Evolutionary conservation across 2,797 vertebrate species (phyloP).

Genomic region (Erethizon dorsatum): DNA sequence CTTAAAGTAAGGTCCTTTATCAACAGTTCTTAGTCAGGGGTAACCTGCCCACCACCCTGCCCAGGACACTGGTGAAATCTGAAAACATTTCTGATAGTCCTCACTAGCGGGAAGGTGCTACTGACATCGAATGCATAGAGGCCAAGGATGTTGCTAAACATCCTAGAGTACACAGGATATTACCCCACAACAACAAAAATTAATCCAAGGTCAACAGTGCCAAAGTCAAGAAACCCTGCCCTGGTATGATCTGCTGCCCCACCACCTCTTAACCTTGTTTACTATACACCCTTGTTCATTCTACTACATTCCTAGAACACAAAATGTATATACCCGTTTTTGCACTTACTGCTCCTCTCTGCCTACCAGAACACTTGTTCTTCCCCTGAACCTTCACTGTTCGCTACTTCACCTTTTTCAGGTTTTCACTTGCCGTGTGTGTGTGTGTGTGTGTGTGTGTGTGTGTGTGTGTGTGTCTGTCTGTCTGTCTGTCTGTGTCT

Average conservation of each 20-base stretch:
- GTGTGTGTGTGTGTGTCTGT: not conserved
- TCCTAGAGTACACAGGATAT: not conserved
- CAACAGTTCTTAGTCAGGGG: not conserved
- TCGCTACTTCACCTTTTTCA: slow-evolving; percentile 35
- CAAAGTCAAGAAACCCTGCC: not conserved
- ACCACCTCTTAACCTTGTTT: not conserved
- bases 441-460: too few species aligned
- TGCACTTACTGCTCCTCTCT: not conserved
- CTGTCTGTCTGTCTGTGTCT: not conserved
- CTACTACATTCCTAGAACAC: not conserved
- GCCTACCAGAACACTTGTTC: not conserved
- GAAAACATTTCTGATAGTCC: slow-evolving; percentile 18
- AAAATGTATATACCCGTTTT: not conserved
- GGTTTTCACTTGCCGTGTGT: not conserved
- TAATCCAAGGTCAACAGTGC: not conserved
- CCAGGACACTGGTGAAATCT: not conserved
- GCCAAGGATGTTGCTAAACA: not conserved
- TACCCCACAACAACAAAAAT: not conserved
- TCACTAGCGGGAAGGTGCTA: not conserved
- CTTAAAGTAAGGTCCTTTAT: slow-evolving; percentile 10
- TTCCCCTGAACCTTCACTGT: not conserved
- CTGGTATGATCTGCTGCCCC: not conserved
- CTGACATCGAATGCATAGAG: not conserved
- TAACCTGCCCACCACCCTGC: not conserved
- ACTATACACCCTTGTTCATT: not conserved